Conservation (phyloP, 2,797 vertebrate genomes). For the Todus mexicanus region DNA sequence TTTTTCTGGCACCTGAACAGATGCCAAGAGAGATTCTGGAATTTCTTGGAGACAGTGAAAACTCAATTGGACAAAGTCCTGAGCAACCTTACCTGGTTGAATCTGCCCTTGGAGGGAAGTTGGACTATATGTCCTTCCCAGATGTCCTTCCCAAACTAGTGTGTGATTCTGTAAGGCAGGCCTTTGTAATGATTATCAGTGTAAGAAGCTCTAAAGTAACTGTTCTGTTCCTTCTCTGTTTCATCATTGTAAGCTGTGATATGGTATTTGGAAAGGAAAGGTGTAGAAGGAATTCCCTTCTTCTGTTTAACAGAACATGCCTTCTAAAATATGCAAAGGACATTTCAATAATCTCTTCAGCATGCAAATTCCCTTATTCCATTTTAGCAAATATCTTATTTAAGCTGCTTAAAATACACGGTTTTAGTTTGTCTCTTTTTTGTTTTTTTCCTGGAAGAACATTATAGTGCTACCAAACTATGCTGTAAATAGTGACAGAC, state of each 20-base stretch:
- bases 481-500: background rate
- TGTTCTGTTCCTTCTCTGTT: background rate
- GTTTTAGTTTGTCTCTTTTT: conserved; percentile 32
- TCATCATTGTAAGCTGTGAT: background rate
- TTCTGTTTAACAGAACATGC: background rate
- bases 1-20: background rate
- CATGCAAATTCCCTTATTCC: conserved; percentile 19
- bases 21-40: background rate
- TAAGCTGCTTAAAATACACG: conserved; percentile 40
- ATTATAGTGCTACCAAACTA: background rate
- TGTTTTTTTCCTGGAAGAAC: conserved; percentile 21
- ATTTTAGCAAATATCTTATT: conserved; percentile 21
- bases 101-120: background rate
- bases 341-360: conserved; percentile 17
- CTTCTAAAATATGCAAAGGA: conserved; percentile 11
- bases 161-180: background rate
- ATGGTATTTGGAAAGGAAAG: background rate
- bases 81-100: background rate
- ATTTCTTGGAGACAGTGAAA: background rate
- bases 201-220: background rate
- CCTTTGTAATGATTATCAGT: background rate
- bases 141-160: background rate
- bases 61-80: background rate
- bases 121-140: background rate
- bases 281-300: background rate